Conservation (phyloP, 2,888 invertebrate species). For the Polylopha cassiicola region DNA sequence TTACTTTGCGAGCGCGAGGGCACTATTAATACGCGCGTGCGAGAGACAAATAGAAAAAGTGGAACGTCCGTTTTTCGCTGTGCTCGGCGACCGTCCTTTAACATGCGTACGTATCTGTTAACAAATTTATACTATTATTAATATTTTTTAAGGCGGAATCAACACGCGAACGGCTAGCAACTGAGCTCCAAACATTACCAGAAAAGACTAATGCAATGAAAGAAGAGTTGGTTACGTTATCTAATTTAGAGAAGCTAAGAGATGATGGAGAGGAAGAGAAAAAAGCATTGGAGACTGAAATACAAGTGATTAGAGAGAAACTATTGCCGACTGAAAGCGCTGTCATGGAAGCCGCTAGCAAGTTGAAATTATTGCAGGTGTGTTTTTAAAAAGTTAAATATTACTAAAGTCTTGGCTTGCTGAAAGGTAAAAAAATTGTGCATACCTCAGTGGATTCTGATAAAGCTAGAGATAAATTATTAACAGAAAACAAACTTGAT, state of each 20-base stretch:
- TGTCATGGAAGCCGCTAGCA: slow-evolving; percentile 65
- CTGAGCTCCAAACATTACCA: slow-evolving; percentile 81
- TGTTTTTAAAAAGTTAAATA: not conserved
- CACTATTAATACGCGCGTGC: no score
- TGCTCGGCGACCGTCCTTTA: no score
- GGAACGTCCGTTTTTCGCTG: no score
- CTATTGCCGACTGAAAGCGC: slow-evolving; percentile 67
- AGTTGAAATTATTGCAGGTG: slow-evolving; percentile 74
- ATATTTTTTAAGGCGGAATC: slow-evolving; percentile 51
- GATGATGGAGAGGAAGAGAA: slow-evolving; percentile 76
- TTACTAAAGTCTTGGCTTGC: not conserved
- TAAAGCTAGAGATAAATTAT: no score
- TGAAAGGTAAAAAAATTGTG: no score
- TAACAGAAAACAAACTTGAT: no score
- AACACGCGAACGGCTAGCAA: slow-evolving; percentile 66
- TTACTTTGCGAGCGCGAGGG: not conserved
- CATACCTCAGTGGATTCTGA: no score
- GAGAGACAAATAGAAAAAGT: no score
- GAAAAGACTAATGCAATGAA: slow-evolving; percentile 81
- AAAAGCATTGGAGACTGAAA: slow-evolving; percentile 69
- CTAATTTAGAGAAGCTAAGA: slow-evolving; percentile 78
- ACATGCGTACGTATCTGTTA: no score
- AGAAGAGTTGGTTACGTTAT: slow-evolving; percentile 77
- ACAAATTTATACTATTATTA: no score
- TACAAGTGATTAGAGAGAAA: slow-evolving; percentile 66